phyloP scores from a whole-genome alignment of 2,797 vertebrate species.

The Lagodon rhomboides region DNA sequence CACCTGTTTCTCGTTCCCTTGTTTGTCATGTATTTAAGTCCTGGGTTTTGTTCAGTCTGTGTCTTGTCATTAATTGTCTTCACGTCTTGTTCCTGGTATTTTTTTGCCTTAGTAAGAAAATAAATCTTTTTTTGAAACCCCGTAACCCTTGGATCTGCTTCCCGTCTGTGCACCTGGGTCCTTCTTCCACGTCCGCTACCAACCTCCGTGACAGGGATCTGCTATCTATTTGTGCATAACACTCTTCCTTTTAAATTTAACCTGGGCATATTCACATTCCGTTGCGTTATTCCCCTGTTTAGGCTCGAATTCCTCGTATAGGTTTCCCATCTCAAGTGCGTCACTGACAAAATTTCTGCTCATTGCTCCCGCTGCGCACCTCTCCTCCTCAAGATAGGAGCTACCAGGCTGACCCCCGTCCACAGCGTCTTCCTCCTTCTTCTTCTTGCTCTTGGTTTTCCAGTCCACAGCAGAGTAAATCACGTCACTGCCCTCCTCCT shows the following conservation, averaged over 20 bases:
- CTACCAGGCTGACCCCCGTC: neutral
- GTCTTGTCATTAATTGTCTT: too few species aligned
- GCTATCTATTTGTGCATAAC: neutral
- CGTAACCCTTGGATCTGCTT: too few species aligned
- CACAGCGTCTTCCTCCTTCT: neutral
- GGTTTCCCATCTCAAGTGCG: neutral
- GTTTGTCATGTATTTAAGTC: too few species aligned
- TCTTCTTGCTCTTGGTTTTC: conserved; percentile 4
- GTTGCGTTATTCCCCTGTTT: neutral
- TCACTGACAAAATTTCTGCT: neutral
- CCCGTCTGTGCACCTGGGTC: too few species aligned
- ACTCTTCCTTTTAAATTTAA: conserved; percentile 16
- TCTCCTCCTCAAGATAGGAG: conserved; percentile 40
- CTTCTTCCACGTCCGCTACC: too few species aligned
- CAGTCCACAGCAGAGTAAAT: conserved; percentile 32
- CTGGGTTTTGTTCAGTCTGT: too few species aligned
- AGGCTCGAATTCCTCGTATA: conserved; percentile 1
- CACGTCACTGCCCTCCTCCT: neutral
- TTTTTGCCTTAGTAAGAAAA: too few species aligned
- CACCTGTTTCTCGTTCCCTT: too few species aligned
- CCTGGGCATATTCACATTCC: conserved; percentile 45
- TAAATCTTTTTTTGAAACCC: too few species aligned
- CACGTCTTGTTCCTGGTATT: too few species aligned
- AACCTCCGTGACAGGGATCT: neutral
- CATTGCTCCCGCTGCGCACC: neutral